Conservation (phyloP, 2,113 vertebrate genomes). For the Origma solitaria region DNA sequence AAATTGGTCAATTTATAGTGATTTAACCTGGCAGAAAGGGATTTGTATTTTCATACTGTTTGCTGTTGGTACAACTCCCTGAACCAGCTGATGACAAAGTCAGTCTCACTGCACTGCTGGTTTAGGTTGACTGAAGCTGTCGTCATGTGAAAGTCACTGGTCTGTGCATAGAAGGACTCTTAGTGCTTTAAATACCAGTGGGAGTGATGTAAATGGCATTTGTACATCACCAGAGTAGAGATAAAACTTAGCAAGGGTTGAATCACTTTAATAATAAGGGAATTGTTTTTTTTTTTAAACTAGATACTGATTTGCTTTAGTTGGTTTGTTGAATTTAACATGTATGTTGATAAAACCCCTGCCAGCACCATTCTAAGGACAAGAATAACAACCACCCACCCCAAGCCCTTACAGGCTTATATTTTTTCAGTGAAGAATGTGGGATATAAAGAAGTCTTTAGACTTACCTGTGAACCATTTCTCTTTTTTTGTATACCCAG, state of each 20-base stretch:
- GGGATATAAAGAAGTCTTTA: neutral
- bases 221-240: neutral
- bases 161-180: neutral
- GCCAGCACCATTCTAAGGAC: neutral
- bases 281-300: neutral
- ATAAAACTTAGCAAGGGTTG: neutral
- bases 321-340: neutral
- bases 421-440: neutral
- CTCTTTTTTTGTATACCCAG: neutral
- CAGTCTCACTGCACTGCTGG: neutral
- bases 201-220: neutral
- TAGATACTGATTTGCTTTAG: neutral
- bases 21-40: neutral
- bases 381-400: neutral
- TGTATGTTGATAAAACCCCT: neutral
- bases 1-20: neutral
- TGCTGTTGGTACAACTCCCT: neutral
- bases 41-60: neutral
- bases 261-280: neutral
- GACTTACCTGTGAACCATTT: neutral
- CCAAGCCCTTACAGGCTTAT: neutral
- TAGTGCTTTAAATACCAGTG: neutral
- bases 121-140: neutral
- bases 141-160: neutral
- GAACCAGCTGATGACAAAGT: neutral